phyloP scores from a whole-genome alignment of 2,797 vertebrate species.

The Gila robusta region DNA sequence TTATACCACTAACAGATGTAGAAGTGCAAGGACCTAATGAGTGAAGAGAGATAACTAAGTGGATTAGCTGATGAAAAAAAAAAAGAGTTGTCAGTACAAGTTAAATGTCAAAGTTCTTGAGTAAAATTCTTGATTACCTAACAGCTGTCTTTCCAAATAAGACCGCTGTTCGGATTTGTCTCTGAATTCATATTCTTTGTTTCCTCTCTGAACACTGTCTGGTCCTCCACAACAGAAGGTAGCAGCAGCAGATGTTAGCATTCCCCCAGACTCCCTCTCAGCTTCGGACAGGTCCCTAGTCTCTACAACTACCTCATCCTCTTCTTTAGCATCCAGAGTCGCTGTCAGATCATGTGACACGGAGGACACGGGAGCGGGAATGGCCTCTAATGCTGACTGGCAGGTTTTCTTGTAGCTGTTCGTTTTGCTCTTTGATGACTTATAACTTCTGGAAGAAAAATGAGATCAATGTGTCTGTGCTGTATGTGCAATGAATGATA shows the following conservation, averaged over 20 bases:
- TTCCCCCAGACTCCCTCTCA: conserved; percentile 64
- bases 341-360: conserved; percentile 53
- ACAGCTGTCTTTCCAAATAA: conserved; percentile 55
- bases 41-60: not conserved
- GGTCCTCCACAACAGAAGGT: conserved; percentile 78
- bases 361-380: conserved; percentile 53
- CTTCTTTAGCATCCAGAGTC: conserved; percentile 56
- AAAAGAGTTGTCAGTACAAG: not conserved
- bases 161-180: conserved; percentile 45
- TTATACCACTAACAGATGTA: conserved; percentile 57
- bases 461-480: not conserved
- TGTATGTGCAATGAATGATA: not conserved
- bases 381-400: conserved; percentile 47
- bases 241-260: conserved; percentile 73
- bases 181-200: conserved; percentile 36
- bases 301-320: conserved; percentile 58
- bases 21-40: conserved; percentile 63
- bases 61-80: not conserved
- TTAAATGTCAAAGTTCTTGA: not conserved
- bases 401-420: not conserved
- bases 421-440: conserved; percentile 69
- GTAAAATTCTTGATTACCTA: conserved; percentile 60
- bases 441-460: conserved; percentile 69
- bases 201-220: conserved; percentile 55
- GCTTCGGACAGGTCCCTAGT: conserved; percentile 69